Base-by-base conservation (phyloP, 2,797 vertebrate genomes). In the Myotis pilosus region DNA sequence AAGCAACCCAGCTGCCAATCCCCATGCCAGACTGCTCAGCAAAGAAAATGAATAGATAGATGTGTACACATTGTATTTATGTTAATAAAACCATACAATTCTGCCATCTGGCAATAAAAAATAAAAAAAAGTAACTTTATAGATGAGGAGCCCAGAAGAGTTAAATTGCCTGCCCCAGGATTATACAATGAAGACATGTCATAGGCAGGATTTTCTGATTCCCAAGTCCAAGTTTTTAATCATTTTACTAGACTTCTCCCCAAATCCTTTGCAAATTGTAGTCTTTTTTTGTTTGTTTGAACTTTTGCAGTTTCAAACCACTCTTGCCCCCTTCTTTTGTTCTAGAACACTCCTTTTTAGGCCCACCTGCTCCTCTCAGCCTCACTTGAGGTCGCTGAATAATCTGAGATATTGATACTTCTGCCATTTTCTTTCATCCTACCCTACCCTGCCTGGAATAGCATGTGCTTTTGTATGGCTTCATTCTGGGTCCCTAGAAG, bases 211-310 rank as follows among this genome's bases (percentile, higher is more conserved):
- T 92, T 75, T 85, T 38, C 66, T 68, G 22, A 41, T 49, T 60
- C 49, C 49, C 79, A 53, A 87, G 6, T 47, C 49, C 57, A 66
- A 28, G 17, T 69, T 87, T 94, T 78, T 38, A 79, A n/a, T 76
- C 16, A 64, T 82, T 91, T 74, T 85, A 23, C 57, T 94, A 64
- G 64, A 71, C 64, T 91, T 91, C 68, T 79, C n/a, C 76, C 6
- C 30, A 82, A 57, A 75, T 93, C 36, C 4, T 76, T 19, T 79
- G 9, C 13, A 47, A 64, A 87, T 76, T 88, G 13, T 44, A 36
- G 2, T 15, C 19, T 9, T 38, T 85, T 60, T 8, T 41, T 44
- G 2, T 44, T 79, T 71, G 20, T 75, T 81, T 53, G 72, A 74
- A 57, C 36, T 60, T 84, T 55, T 68, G 33, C 38, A 44, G 28